These are phyloP conservation scores for Elmis aenea DNA, from an alignment of 2,888 invertebrate species.

Conservation along the genomic window DNA sequence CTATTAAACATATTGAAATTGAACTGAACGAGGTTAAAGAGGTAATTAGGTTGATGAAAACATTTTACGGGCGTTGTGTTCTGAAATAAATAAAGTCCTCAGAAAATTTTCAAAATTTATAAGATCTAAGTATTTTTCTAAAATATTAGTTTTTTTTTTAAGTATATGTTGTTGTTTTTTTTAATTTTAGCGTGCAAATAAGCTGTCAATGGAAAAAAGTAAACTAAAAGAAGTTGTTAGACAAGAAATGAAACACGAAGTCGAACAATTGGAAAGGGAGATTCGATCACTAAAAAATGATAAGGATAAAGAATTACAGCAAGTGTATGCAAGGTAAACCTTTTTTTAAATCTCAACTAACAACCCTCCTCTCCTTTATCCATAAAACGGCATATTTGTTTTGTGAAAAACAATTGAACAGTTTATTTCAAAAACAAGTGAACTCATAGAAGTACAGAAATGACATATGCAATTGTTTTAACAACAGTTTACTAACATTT, in stretches of 20 bases:
- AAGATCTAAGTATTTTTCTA: too few relatives aligned
- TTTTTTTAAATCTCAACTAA: too few relatives aligned
- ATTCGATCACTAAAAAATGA: slow-evolving; percentile 54
- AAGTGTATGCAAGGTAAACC: slow-evolving; percentile 70
- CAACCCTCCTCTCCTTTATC: slow-evolving; percentile 6
- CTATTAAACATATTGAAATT: slow-evolving; percentile 60
- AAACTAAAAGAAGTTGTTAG: slow-evolving; percentile 56
- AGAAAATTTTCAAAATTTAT: too few relatives aligned
- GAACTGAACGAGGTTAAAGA: slow-evolving; percentile 62
- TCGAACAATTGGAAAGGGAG: slow-evolving; percentile 59
- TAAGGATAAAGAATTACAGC: slow-evolving; percentile 71
- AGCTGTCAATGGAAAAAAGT: slow-evolving; percentile 53
- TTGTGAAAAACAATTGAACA: too few relatives aligned
- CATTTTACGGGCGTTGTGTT: too few relatives aligned
- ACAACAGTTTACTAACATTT: background rate
- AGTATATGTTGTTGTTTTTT: slow-evolving; percentile 22
- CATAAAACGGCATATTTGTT: slow-evolving; percentile 1
- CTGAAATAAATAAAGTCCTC: too few relatives aligned
- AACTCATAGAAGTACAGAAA: background rate
- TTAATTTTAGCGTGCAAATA: slow-evolving; percentile 48
- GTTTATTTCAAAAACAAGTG: too few relatives aligned
- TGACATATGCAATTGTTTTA: slow-evolving; percentile 1
- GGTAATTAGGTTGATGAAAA: slow-evolving; percentile 46
- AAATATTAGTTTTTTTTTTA: background rate
- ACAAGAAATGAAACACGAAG: slow-evolving; percentile 58